Evolutionary conservation across 2,113 vertebrate genomes (phyloP).

Genomic region (Silurus asotus): DNA sequence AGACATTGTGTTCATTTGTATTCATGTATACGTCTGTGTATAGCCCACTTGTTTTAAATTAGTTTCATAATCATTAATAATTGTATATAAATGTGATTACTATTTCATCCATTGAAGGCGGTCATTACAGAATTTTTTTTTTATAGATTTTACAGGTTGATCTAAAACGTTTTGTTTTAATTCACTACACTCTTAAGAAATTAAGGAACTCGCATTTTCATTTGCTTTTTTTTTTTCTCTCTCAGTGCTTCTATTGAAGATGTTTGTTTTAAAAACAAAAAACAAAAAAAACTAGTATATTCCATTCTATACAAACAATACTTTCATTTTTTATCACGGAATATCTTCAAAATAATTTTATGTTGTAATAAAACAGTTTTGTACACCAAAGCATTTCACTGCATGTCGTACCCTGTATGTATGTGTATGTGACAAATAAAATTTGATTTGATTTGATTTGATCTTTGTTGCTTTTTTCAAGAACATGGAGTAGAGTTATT

Average conservation of each 20-base stretch:
- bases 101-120: background rate
- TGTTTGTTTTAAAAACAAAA: background rate
- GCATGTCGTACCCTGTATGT: too few species aligned
- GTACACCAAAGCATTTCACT: too few species aligned
- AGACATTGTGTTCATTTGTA: background rate
- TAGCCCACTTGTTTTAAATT: background rate
- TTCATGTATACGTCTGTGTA: background rate
- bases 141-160: background rate
- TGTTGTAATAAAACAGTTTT: constrained; percentile 1
- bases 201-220: background rate
- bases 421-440: too few species aligned
- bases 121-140: background rate
- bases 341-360: background rate
- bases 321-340: background rate
- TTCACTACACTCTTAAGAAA: background rate
- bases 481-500: too few species aligned
- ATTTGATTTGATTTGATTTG: too few species aligned
- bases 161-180: background rate
- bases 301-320: too few species aligned
- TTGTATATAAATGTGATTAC: background rate
- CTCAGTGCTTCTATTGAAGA: background rate
- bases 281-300: too few species aligned
- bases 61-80: background rate
- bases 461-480: background rate
- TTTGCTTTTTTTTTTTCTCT: background rate